These are phyloP conservation scores for Magallana ariakensis DNA, from an alignment of 1,140 invertebrate species.

Conservation along the genomic window DNA sequence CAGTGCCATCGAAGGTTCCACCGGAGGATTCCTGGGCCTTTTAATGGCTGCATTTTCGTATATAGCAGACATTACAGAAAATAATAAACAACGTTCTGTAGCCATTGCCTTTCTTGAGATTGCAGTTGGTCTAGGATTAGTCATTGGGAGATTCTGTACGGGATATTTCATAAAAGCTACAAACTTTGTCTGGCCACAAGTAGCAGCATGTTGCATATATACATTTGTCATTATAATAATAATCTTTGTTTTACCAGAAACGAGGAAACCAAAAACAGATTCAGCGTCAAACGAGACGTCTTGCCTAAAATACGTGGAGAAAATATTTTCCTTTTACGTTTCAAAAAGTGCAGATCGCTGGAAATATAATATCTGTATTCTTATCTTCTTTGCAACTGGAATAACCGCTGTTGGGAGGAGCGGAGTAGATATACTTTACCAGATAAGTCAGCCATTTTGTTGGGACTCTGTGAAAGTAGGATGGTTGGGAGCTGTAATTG, in stretches of 20 bases:
- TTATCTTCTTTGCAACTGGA: constrained; percentile 13
- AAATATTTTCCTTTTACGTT: constrained; percentile 40
- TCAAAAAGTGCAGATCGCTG: neutral
- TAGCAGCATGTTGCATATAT: constrained; percentile 12
- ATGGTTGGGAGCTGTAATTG: neutral
- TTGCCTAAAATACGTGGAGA: neutral
- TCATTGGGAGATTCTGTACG: constrained; percentile 21
- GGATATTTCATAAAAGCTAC: constrained; percentile 50
- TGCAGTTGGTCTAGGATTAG: constrained; percentile 10
- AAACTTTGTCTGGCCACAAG: constrained; percentile 42
- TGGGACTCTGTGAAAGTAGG: constrained; percentile 56
- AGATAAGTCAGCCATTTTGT: constrained; percentile 52
- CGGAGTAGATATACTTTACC: constrained; percentile 42
- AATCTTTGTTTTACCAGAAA: constrained; percentile 52
- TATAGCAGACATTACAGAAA: constrained; percentile 50
- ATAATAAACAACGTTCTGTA: constrained; percentile 38
- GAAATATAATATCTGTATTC: constrained; percentile 46
- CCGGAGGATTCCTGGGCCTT: constrained; percentile 3
- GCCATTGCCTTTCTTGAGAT: constrained; percentile 40
- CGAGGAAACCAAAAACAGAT: neutral
- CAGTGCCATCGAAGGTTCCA: constrained; percentile 39
- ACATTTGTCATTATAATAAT: constrained; percentile 31
- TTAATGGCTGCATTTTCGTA: constrained; percentile 37
- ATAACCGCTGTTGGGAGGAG: constrained; percentile 35
- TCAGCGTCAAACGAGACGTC: neutral